phyloP scores from a whole-genome alignment of 2,888 invertebrate species.

The Dendrolimus pini region DNA sequence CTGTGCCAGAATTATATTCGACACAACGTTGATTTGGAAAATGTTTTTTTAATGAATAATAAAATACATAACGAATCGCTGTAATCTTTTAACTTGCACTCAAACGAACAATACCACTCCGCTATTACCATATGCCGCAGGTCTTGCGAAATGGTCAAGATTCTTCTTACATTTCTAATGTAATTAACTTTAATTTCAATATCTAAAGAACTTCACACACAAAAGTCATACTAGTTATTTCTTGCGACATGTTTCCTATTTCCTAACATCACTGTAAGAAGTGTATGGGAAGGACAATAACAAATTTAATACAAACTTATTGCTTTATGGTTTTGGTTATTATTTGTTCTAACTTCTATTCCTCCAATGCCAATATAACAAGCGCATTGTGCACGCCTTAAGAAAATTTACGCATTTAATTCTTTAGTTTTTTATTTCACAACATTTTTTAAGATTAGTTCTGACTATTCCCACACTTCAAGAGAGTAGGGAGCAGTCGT shows the following conservation, averaged over 20 bases:
- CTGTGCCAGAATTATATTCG: background rate
- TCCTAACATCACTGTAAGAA: background rate
- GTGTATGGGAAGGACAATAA: too few species aligned
- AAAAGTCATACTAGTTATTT: background rate
- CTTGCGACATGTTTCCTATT: conserved; percentile 2
- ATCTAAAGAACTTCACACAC: background rate
- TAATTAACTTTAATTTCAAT: conserved; percentile 38
- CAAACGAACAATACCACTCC: conserved; percentile 14
- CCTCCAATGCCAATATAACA: too few species aligned
- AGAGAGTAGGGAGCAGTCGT: too few species aligned
- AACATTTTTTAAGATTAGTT: too few species aligned
- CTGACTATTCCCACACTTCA: too few species aligned
- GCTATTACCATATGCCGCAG: conserved; percentile 31
- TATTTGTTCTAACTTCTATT: too few species aligned
- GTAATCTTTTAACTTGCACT: conserved; percentile 11
- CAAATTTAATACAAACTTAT: too few species aligned
- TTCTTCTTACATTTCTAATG: conserved; percentile 26
- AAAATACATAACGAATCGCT: conserved; percentile 4
- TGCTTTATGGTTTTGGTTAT: too few species aligned
- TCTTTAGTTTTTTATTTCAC: background rate
- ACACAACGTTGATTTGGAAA: background rate
- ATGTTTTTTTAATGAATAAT: background rate
- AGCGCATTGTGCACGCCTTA: background rate
- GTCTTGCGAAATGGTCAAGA: conserved; percentile 38
- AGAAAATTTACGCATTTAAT: background rate